Evolutionary conservation across 2,113 vertebrate species (phyloP).

Genomic region (Neopipo cinnamomea): DNA sequence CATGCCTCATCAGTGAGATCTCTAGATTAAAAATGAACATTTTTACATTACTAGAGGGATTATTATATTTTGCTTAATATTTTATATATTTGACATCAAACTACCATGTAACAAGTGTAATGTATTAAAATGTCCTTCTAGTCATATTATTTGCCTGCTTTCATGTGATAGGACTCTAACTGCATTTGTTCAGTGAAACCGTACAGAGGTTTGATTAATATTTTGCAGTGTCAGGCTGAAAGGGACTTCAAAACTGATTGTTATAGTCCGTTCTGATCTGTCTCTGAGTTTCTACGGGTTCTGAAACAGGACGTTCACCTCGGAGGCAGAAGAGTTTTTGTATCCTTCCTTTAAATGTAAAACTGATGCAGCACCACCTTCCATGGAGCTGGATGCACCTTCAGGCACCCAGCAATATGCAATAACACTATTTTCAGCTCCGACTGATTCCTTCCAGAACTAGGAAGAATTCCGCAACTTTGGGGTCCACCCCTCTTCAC

Average conservation of each 20-base stretch:
- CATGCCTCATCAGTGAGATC: conserved; percentile 59
- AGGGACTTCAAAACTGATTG: not conserved
- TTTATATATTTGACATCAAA: conserved; percentile 69
- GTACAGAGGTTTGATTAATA: not conserved
- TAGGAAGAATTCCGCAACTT: not conserved
- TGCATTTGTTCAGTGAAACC: conserved; percentile 1
- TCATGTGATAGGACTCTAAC: conserved; percentile 2
- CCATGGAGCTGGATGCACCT: not conserved
- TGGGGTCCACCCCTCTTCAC: not conserved
- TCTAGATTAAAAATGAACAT: conserved; percentile 69
- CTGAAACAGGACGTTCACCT: not conserved
- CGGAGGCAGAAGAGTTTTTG: not conserved
- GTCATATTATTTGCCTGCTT: conserved; percentile 50
- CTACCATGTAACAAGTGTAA: conserved; percentile 47
- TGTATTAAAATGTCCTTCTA: conserved; percentile 62
- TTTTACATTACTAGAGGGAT: conserved; percentile 67
- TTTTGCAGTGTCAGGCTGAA: not conserved
- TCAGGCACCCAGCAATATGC: not conserved
- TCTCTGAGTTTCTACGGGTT: not conserved
- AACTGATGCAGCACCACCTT: not conserved
- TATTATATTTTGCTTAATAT: conserved; percentile 70
- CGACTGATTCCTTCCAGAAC: not conserved
- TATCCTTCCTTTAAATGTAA: not conserved
- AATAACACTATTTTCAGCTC: not conserved
- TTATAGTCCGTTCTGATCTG: not conserved